phyloP scores from a whole-genome alignment of 2,888 invertebrate species.

The Phoenoteleia sp. region DNA sequence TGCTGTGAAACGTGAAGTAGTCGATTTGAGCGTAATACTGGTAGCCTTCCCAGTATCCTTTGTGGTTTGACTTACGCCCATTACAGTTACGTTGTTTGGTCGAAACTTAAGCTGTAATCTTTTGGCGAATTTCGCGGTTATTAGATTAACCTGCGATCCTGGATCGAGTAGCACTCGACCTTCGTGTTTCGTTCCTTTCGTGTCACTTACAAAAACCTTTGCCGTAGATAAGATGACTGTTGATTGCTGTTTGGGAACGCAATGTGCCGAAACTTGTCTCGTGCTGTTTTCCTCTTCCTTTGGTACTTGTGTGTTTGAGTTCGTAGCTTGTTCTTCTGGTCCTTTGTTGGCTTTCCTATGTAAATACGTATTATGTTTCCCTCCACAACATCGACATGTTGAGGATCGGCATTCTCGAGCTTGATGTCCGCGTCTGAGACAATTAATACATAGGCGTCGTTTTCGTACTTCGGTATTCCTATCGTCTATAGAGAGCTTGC shows the following conservation, averaged over 20 bases:
- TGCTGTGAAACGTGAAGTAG: neutral
- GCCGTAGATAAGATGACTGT: conserved; percentile 18
- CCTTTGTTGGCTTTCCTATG: no score
- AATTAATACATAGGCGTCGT: no score
- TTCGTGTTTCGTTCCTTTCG: neutral
- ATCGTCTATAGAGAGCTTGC: neutral
- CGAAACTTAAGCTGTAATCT: neutral
- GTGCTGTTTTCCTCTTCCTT: no score
- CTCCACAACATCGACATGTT: neutral
- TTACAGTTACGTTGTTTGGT: neutral
- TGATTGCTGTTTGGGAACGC: neutral
- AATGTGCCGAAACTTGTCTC: neutral
- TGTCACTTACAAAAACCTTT: neutral
- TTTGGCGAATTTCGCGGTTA: neutral
- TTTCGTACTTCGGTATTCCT: neutral
- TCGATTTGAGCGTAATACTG: neutral
- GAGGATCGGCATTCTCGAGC: no score
- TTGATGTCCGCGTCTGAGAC: no score
- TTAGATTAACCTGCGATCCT: conserved; percentile 29
- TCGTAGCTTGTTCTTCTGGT: no score
- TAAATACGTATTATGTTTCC: neutral
- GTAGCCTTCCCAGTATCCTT: neutral
- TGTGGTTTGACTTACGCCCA: neutral
- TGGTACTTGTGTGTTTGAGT: no score
- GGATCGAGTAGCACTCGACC: conserved; percentile 33